Evolutionary conservation across 2,888 invertebrate species (phyloP).

Genomic region (Lasioglossum figueresi): DNA sequence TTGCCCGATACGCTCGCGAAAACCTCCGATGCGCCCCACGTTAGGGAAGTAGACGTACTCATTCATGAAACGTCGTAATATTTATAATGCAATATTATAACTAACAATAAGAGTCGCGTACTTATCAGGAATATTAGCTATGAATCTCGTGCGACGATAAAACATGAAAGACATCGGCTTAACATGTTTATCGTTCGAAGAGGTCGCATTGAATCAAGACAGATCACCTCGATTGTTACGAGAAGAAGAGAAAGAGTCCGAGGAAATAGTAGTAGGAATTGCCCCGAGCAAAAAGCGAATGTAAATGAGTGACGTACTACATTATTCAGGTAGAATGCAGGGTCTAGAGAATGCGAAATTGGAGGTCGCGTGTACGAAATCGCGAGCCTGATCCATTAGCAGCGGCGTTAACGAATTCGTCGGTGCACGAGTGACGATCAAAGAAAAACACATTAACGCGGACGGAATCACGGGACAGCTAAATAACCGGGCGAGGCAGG

Average conservation of each 20-base stretch:
- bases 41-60: not conserved
- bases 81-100: too few species aligned
- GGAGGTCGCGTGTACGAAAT: not conserved
- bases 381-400: not conserved
- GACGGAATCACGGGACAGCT: not conserved
- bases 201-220: too few species aligned
- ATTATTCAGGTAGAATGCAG: too few species aligned
- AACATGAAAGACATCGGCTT: too few species aligned
- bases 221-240: too few species aligned
- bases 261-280: not conserved
- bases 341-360: not conserved
- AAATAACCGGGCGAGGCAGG: not conserved
- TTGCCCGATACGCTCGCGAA: not conserved
- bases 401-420: not conserved
- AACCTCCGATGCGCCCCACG: not conserved
- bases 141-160: too few species aligned
- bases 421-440: not conserved
- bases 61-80: not conserved
- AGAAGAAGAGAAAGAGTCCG: too few species aligned
- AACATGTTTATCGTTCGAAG: too few species aligned
- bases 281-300: not conserved
- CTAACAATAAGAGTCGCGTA: too few species aligned
- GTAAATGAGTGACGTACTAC: too few species aligned
- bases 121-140: too few species aligned
- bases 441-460: slow-evolving; percentile 11